Base-by-base conservation (phyloP, 2,888 invertebrate species). In the Kryphioiulus occultus region DNA sequence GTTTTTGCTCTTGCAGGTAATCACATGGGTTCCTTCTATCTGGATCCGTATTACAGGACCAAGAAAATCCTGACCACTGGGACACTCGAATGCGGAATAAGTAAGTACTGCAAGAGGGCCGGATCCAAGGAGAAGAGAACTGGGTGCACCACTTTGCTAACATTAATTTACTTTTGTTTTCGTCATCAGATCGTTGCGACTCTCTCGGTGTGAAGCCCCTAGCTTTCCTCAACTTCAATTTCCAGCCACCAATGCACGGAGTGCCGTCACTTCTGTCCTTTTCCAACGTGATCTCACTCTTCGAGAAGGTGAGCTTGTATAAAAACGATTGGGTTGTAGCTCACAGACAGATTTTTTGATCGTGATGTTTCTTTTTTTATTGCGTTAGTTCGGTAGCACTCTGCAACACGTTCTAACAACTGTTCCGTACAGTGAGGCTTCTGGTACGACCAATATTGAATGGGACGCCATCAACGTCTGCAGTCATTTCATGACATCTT, bases 401-500 rank as follows among this genome's bases (percentile, higher is more conserved):
- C 92, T 99, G 84, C 97, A 98, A 90, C 96, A 97, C 92, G 92
- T 98, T 89, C 92, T 99, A 47, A 96, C 97, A 0, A 95, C 94
- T 91, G 95, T 95, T 0, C 95, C 95, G 22, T 97, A 96, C 92
- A 90, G 88, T 87, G 97, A 98, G 91, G 94, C 97, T 0, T 95
- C 97, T 2, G 98, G 98, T 0, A 92, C 96, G 32, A 95, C 95
- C 0, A 96, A 96, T 91, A 94, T 98, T 0, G 99, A 99, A 93
- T 98, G 97, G 97, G 99, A 99, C 92, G 96, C 97, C 0, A 95
- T 96, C 0, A 95, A 96, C 91, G 94, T 97, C 0, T 95, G 96
- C 89, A 95, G 96, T 0, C 94, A 96, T 90, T 96, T 99, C 87
- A 94, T 99, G 94, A 93, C 94, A 0, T 95, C 95, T 91, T 97